Percentiles rank a stretch among this genome's conserved stretches.
Conservation (phyloP, 2,888 invertebrate genomes). For the Malthinus flaveolus region DNA sequence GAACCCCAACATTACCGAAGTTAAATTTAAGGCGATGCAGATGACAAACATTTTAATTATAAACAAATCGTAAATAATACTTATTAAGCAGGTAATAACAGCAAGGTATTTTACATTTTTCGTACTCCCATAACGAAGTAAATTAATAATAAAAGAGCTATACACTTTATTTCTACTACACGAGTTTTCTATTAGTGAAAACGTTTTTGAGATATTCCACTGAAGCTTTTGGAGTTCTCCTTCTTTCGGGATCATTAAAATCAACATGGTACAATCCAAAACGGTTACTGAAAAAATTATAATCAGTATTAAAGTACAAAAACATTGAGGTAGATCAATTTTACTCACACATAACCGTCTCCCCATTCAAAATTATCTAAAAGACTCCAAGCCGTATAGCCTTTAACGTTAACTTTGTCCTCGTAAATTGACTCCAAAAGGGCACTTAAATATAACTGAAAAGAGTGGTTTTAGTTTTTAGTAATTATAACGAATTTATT, state of each 20-base stretch:
- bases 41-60: too few relatives aligned
- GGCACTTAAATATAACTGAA: slow-evolving; percentile 36
- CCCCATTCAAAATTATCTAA: slow-evolving; percentile 68
- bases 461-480: background rate
- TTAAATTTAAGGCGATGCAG: too few relatives aligned
- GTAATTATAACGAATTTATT: background rate
- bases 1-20: too few relatives aligned
- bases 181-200: slow-evolving; percentile 46
- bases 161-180: background rate
- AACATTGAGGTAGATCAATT: background rate
- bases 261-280: slow-evolving; percentile 72
- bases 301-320: background rate
- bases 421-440: slow-evolving; percentile 40
- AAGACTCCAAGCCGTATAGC: slow-evolving; percentile 65
- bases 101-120: too few relatives aligned
- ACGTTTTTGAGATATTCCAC: slow-evolving; percentile 59
- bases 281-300: slow-evolving; percentile 45
- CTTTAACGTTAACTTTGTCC: slow-evolving; percentile 56
- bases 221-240: slow-evolving; percentile 66
- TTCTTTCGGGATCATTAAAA: slow-evolving; percentile 59
- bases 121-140: background rate
- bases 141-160: too few relatives aligned
- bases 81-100: too few relatives aligned
- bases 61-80: too few relatives aligned
- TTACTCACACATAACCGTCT: slow-evolving; percentile 55